Percentiles rank a stretch among this genome's conserved stretches.
These are phyloP conservation scores for Corythornis cristatus DNA, from an alignment of 2,113 vertebrate species.

Conservation along the genomic window DNA sequence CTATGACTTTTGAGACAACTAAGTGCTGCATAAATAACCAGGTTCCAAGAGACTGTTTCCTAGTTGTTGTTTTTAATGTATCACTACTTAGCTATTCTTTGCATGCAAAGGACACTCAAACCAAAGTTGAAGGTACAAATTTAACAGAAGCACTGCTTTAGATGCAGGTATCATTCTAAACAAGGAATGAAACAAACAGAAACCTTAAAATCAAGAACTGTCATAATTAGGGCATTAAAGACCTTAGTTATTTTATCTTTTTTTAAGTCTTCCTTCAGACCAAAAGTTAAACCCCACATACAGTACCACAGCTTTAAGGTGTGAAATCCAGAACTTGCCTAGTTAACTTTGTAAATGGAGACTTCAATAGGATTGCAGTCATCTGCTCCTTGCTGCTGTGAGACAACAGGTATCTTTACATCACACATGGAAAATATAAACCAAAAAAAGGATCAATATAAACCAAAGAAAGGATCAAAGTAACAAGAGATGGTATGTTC, in stretches of 20 bases:
- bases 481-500: background rate
- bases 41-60: constrained; percentile 24
- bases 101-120: constrained; percentile 37
- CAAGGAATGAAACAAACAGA: no score
- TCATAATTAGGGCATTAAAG: no score
- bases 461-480: background rate
- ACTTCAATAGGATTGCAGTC: no score
- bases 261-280: no score
- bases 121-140: background rate
- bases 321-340: no score
- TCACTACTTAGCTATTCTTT: constrained; percentile 16
- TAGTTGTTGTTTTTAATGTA: constrained; percentile 33
- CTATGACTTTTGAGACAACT: background rate
- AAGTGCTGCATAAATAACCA: constrained; percentile 24
- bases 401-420: background rate
- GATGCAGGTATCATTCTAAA: no score
- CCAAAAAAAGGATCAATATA: background rate
- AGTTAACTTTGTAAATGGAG: no score
- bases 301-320: no score
- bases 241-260: no score
- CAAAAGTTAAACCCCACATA: no score
- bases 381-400: no score
- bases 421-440: background rate
- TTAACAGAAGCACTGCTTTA: constrained; percentile 1
- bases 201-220: no score